phyloP scores from a whole-genome alignment of 2,797 vertebrate species.

The Lagorchestes hirsutus region DNA sequence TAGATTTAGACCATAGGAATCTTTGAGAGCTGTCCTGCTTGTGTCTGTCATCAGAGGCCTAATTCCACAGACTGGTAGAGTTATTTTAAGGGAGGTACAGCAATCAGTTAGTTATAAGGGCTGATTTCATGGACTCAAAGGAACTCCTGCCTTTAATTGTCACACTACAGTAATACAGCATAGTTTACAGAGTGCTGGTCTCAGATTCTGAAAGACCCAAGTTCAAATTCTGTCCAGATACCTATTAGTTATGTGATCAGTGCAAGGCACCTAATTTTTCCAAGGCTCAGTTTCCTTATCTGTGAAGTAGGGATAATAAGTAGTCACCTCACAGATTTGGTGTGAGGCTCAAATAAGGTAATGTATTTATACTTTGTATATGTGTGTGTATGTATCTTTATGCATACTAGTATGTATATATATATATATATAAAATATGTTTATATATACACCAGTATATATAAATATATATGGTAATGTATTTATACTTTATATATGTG shows the following conservation, averaged over 20 bases:
- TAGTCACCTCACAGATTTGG: background rate
- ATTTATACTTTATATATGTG: too few species aligned
- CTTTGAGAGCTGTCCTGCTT: background rate
- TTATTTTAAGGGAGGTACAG: background rate
- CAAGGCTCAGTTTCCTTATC: background rate
- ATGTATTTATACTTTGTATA: background rate
- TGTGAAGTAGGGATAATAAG: background rate
- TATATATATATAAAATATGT: too few species aligned
- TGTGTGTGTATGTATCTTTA: background rate
- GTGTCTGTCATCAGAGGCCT: background rate
- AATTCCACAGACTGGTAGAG: background rate
- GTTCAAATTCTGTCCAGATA: background rate
- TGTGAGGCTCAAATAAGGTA: background rate
- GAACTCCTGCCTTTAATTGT: background rate
- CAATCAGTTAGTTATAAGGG: background rate
- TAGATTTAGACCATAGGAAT: background rate
- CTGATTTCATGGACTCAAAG: background rate
- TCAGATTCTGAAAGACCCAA: background rate
- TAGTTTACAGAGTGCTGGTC: background rate
- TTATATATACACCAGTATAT: too few species aligned
- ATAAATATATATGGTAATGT: too few species aligned
- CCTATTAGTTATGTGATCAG: background rate
- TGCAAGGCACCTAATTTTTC: background rate
- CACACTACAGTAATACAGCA: background rate
- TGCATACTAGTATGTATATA: background rate